phyloP scores from a whole-genome alignment of 1,140 invertebrate genomes.

The Pogonomyrmex barbatus region DNA sequence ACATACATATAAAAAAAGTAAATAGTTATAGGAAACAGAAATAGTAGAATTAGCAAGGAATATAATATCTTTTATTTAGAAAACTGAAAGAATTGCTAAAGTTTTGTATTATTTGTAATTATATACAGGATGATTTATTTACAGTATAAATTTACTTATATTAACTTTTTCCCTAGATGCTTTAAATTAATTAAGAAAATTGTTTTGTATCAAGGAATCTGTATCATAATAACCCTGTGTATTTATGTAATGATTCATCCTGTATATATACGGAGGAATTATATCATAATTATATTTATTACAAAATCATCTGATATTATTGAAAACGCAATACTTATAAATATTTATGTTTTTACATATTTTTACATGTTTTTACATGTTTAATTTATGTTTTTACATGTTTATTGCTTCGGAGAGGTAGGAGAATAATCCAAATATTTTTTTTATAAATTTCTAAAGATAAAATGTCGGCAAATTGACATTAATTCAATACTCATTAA shows the following conservation, averaged over 20 bases:
- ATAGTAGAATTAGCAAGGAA: not conserved
- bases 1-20: conserved; percentile 24
- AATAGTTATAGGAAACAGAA: not conserved
- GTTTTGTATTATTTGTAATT: not conserved
- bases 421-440: conserved; percentile 6
- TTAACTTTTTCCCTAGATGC: not conserved
- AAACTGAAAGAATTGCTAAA: conserved; percentile 26
- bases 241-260: conserved; percentile 42
- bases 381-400: not conserved
- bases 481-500: conserved; percentile 14
- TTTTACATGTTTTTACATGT: not conserved
- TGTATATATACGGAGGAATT: conserved; percentile 35
- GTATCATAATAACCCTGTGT: not conserved
- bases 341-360: not conserved
- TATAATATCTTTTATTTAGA: not conserved
- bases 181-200: conserved; percentile 2
- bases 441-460: conserved; percentile 1
- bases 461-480: conserved; percentile 8
- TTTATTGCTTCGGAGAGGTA: not conserved
- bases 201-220: not conserved
- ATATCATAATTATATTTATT: conserved; percentile 20
- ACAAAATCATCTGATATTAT: not conserved
- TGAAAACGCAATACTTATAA: not conserved
- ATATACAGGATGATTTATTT: conserved; percentile 34
- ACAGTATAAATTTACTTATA: not conserved